Percentiles rank a stretch among this genome's conserved stretches.
Evolutionary conservation across 2,797 vertebrate genomes (phyloP).

Genomic region (Huso huso): DNA sequence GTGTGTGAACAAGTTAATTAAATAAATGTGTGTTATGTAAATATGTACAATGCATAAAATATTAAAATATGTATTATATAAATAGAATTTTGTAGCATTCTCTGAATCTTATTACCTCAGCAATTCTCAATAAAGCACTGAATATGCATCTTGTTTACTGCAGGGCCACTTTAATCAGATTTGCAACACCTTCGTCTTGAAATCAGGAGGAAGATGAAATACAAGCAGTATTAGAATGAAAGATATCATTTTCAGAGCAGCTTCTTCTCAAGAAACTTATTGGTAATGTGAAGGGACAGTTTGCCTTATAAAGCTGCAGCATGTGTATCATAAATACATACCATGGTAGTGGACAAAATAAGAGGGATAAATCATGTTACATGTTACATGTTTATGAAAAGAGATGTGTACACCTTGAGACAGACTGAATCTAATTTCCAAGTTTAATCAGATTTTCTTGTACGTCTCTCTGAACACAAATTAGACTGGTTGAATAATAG

Average conservation of each 20-base stretch:
- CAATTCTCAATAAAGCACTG: neutral
- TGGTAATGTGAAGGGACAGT: slow-evolving; percentile 4
- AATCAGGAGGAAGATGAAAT: slow-evolving; percentile 8
- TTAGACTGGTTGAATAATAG: neutral
- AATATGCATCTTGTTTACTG: neutral
- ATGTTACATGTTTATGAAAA: neutral
- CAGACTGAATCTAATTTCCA: slow-evolving; percentile 1
- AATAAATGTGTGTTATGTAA: too few relatives aligned
- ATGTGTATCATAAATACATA: neutral
- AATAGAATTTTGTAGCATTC: neutral
- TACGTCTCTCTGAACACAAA: neutral
- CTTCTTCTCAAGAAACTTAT: neutral
- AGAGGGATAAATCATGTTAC: neutral
- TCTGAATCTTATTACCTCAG: neutral
- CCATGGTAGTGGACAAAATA: neutral
- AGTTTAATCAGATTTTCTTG: neutral
- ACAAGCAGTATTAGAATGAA: slow-evolving; percentile 7
- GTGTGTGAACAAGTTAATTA: too few relatives aligned
- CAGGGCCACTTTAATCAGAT: neutral
- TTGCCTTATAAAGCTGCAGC: neutral
- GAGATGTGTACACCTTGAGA: slow-evolving; percentile 3
- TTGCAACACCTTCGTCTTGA: slow-evolving; percentile 5
- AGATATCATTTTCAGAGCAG: neutral
- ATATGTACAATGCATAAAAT: too few relatives aligned
- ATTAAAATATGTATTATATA: too few relatives aligned